phyloP scores from a whole-genome alignment of 2,797 vertebrate species.

The Chaetodon trifasciatus region DNA sequence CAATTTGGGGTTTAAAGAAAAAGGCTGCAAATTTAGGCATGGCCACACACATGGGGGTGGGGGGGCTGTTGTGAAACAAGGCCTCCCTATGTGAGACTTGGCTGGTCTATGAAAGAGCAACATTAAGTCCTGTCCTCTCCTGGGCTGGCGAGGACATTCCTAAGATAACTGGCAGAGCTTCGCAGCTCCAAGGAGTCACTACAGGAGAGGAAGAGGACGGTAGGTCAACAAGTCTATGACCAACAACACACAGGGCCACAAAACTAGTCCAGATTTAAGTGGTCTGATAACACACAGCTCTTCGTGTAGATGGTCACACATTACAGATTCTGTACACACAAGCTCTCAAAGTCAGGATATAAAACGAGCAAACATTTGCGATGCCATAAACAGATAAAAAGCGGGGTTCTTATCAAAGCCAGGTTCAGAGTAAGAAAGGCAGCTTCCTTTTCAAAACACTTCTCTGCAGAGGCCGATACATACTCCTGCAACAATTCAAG shows the following conservation, averaged over 20 bases:
- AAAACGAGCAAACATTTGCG: constrained; percentile 22
- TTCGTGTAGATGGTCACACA: not conserved
- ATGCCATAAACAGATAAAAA: constrained; percentile 26
- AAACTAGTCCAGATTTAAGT: not conserved
- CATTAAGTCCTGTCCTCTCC: constrained; percentile 73
- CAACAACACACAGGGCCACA: constrained; percentile 5
- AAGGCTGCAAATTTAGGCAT: constrained; percentile 42
- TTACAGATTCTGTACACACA: not conserved
- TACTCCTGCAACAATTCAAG: constrained; percentile 15
- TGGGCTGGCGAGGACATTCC: constrained; percentile 78
- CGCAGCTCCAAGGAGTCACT: constrained; percentile 69
- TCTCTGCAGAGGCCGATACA: constrained; percentile 19
- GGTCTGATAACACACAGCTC: not conserved
- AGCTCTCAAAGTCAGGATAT: constrained; percentile 12
- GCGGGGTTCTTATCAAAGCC: constrained; percentile 21
- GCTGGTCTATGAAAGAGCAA: constrained; percentile 71
- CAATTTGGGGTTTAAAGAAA: constrained; percentile 28
- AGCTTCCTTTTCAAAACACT: constrained; percentile 1
- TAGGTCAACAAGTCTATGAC: constrained; percentile 32
- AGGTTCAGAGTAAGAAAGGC: constrained; percentile 21
- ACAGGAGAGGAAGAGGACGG: constrained; percentile 33
- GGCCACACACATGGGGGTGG: constrained; percentile 32
- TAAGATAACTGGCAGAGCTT: constrained; percentile 79
- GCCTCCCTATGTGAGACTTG: constrained; percentile 66
- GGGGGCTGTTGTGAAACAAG: constrained; percentile 64